A percentile compares a stretch with the other conserved stretches of the same genome.
Conservation (phyloP, 1,140 invertebrate species). For the Leptonema lineaticorne region DNA sequence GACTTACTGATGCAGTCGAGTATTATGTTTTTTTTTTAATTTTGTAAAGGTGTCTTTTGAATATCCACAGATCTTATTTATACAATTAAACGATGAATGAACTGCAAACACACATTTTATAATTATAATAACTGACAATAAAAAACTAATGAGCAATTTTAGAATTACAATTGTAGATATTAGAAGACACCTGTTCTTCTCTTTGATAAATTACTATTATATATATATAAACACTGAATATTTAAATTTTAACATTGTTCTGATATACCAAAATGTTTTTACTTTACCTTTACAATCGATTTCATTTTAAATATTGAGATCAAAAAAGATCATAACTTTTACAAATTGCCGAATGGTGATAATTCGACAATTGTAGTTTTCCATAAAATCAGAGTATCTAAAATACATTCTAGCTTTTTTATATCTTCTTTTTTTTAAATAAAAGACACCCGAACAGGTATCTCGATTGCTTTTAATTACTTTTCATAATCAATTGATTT, state of each 20-base stretch:
- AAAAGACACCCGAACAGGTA: constrained; percentile 36
- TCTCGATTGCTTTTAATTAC: constrained; percentile 37
- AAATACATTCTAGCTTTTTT: constrained; percentile 59
- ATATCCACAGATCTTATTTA: too few relatives aligned
- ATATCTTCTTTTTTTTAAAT: too few relatives aligned
- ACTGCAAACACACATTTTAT: too few relatives aligned
- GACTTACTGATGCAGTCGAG: constrained; percentile 34
- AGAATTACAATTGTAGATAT: too few relatives aligned
- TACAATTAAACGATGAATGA: too few relatives aligned
- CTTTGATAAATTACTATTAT: too few relatives aligned
- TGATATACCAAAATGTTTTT: not conserved
- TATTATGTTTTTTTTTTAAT: constrained; percentile 25
- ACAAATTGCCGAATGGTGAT: constrained; percentile 14
- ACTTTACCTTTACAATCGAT: too few relatives aligned
- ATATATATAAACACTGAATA: too few relatives aligned
- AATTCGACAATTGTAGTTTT: constrained; percentile 24
- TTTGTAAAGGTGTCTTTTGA: too few relatives aligned
- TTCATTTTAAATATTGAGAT: constrained; percentile 33
- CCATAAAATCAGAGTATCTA: constrained; percentile 60
- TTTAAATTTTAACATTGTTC: not conserved
- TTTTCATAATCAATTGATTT: constrained; percentile 34
- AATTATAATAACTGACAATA: too few relatives aligned
- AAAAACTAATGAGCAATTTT: too few relatives aligned
- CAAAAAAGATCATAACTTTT: constrained; percentile 30
- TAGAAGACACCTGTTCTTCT: too few relatives aligned